Conservation (phyloP, 2,888 invertebrate genomes). For the Agrochola macilenta region DNA sequence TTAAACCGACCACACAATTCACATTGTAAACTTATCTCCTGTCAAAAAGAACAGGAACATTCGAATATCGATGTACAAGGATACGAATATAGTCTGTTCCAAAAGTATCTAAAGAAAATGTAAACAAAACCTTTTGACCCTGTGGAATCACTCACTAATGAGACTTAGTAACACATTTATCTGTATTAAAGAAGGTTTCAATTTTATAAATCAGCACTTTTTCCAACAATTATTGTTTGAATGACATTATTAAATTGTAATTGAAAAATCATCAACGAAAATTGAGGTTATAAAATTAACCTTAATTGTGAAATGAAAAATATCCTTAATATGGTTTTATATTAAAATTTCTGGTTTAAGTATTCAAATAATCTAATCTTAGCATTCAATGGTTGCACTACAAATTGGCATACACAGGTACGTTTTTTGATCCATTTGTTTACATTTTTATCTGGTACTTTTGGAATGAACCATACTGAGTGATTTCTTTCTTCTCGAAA, state of each 20-base stretch:
- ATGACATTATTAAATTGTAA: background rate
- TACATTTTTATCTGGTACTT: background rate
- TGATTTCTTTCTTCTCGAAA: slow-evolving; percentile 51
- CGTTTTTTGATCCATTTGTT: background rate
- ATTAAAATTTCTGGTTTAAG: background rate
- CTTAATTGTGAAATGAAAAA: background rate
- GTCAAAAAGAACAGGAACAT: slow-evolving; percentile 48
- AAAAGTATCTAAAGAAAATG: background rate
- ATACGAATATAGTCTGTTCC: slow-evolving; percentile 11
- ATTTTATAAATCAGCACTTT: background rate
- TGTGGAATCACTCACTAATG: background rate
- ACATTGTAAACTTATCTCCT: slow-evolving; percentile 38
- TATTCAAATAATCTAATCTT: background rate
- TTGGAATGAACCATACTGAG: slow-evolving; percentile 13
- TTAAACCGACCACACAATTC: slow-evolving; percentile 18
- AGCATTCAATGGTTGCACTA: background rate
- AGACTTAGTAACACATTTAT: background rate
- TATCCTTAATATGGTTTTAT: background rate
- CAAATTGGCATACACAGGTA: background rate
- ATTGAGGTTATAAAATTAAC: background rate
- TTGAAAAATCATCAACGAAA: background rate
- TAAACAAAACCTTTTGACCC: background rate
- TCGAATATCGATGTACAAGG: slow-evolving; percentile 44
- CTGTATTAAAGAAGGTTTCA: background rate
- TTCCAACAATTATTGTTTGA: background rate